Base-by-base conservation (phyloP, 1,140 invertebrate genomes). In the Sycophaga agraensis region DNA sequence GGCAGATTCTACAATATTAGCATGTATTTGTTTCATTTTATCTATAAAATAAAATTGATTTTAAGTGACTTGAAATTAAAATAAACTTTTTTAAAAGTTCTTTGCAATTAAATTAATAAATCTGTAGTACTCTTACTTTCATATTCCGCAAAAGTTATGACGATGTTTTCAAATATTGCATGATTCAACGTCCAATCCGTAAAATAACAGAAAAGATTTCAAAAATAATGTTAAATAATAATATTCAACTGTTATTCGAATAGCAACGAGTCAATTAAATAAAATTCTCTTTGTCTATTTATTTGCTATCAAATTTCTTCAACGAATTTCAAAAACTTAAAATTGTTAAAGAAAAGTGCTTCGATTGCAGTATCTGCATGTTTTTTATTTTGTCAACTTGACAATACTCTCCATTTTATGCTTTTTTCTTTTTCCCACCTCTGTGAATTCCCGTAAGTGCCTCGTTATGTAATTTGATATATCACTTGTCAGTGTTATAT, bases 351-450 rank as follows among this genome's bases (percentile, higher is more conserved):
- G 46, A 63, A 56, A 50, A 39, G n/a, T 56, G 26, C 42, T 56
- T 57, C 12, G 45, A 56, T 62, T 60, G 58, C 54, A 59, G 67
- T 31, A 26, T 26, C n/a, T 62, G 34, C 12, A 35, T 35, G 3
- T 46, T 24, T 50, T 35, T 34, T 34, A 62, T 50, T 12, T 56
- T 45, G 50, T 67, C 53, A 62, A 62, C 54, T 57, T 63, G 55
- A 68, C 59, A 60, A 68, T 69, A 69, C 45, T 53, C 46, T 45
- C n/a, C 28, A 50, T 42, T 49, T 59, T 39, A 59, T 43, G 0
- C n/a, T n/a, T n/a, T n/a, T 60, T 63, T 53, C 46, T 53, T 64
- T 48, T 39, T 59, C 60, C 31, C 39, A 48, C 62, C 17, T 56
- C 39, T 63, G 51, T 37, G n/a, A 56, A 56, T 62, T 62, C 42